Percentiles rank a stretch among this genome's conserved stretches.
Evolutionary conservation across 1,140 invertebrate genomes (phyloP).

Genomic region (Bradysia coprophila): DNA sequence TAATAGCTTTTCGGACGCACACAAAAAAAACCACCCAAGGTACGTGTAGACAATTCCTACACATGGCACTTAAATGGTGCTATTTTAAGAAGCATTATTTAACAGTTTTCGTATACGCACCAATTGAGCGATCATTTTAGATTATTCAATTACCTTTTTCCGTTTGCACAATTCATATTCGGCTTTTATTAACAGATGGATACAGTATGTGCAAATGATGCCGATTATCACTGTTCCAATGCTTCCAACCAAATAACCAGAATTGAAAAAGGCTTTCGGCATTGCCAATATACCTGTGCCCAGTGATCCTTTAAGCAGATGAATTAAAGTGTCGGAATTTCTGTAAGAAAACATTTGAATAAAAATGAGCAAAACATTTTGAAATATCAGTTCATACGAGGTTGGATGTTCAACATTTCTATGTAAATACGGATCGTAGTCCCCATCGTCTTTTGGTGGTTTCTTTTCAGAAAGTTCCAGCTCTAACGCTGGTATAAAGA

Average conservation of each 20-base stretch:
- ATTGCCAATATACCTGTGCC: constrained; percentile 83
- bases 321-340: constrained; percentile 59
- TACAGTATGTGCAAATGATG: constrained; percentile 58
- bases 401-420: constrained; percentile 48
- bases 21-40: no score
- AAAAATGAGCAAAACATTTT: not conserved
- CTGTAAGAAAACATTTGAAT: constrained; percentile 25
- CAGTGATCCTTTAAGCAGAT: constrained; percentile 68
- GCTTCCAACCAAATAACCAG: constrained; percentile 50
- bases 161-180: constrained; percentile 51
- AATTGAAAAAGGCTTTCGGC: constrained; percentile 63
- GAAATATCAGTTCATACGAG: constrained; percentile 31
- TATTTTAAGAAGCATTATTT: no score
- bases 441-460: constrained; percentile 24
- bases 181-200: constrained; percentile 48
- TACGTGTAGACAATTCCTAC: no score
- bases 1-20: no score
- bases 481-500: constrained; percentile 11
- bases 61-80: no score
- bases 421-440: constrained; percentile 42
- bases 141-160: constrained; percentile 24
- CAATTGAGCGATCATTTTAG: not conserved
- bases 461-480: constrained; percentile 28
- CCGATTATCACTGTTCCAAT: constrained; percentile 50
- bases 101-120: not conserved